Percentiles rank a stretch among this genome's conserved stretches.
Evolutionary conservation across 2,113 vertebrate genomes (phyloP).

Genomic region (Balaenoptera acutorostrata): DNA sequence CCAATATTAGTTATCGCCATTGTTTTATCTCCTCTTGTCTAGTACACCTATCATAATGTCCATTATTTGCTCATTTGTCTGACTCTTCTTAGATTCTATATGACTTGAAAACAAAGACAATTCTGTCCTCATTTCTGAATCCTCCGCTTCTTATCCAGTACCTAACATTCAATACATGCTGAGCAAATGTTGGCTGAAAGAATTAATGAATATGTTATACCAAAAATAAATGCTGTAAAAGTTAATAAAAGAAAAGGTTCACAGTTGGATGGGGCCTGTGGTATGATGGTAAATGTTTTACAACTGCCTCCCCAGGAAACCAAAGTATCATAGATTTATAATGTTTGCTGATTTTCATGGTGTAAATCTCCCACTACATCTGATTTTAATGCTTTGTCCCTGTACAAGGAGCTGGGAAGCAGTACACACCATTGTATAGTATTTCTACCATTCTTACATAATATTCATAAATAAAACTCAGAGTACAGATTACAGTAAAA

Average conservation of each 20-base stretch:
- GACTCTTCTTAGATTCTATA: neutral
- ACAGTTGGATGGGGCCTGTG: neutral
- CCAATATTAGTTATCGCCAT: neutral
- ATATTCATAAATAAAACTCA: neutral
- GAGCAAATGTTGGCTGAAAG: neutral
- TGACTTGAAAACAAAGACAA: neutral
- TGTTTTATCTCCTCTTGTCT: neutral
- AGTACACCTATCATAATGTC: neutral
- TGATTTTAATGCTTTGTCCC: neutral
- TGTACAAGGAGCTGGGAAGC: neutral
- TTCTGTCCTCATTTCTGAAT: neutral
- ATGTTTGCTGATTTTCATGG: neutral
- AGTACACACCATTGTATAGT: neutral
- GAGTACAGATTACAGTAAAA: neutral
- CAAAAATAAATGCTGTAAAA: constrained; percentile 20
- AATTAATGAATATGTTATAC: neutral
- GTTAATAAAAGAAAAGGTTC: neutral
- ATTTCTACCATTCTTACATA: neutral
- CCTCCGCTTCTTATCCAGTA: neutral
- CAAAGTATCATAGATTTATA: neutral
- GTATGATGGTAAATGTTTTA: neutral
- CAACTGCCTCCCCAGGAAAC: neutral
- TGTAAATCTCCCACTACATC: neutral
- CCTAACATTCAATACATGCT: neutral
- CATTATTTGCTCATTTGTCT: neutral